Evolutionary conservation across 2,113 vertebrate genomes (phyloP).

Genomic region (Istiophorus platypterus): DNA sequence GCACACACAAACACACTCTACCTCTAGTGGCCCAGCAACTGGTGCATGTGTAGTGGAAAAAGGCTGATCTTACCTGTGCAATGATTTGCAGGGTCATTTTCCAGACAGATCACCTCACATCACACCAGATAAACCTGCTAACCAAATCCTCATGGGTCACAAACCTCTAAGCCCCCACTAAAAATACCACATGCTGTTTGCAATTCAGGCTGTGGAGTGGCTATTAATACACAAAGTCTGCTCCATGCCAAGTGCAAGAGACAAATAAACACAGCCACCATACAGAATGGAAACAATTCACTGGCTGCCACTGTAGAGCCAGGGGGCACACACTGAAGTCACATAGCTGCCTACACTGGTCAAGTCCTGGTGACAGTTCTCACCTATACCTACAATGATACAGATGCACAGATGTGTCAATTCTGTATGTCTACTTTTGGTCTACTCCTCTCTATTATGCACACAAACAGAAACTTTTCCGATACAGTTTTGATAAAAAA

Average conservation of each 20-base stretch:
- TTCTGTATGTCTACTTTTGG: too few relatives aligned
- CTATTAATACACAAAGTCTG: constrained; percentile 64
- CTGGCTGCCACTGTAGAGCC: constrained; percentile 7
- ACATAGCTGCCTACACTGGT: neutral
- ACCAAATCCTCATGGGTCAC: constrained; percentile 74
- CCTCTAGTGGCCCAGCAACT: neutral
- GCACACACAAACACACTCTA: neutral
- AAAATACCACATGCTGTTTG: constrained; percentile 60
- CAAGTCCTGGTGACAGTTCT: neutral
- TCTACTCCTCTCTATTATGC: neutral
- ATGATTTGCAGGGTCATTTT: constrained; percentile 57
- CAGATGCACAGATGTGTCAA: neutral
- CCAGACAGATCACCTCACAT: constrained; percentile 65
- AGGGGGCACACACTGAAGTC: neutral
- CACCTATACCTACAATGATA: neutral
- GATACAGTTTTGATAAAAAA: neutral
- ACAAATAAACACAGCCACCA: constrained; percentile 60
- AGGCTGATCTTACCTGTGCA: constrained; percentile 58
- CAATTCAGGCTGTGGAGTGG: constrained; percentile 26
- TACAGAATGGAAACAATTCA: constrained; percentile 51
- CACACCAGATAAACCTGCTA: constrained; percentile 61
- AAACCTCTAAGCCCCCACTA: constrained; percentile 61
- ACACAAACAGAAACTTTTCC: neutral
- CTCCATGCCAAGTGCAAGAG: constrained; percentile 41
- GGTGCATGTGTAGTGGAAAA: constrained; percentile 44